Percentiles rank a stretch among this genome's conserved stretches.
phyloP scores from a whole-genome alignment of 2,888 invertebrate genomes.

The Prenolepis imparis region DNA sequence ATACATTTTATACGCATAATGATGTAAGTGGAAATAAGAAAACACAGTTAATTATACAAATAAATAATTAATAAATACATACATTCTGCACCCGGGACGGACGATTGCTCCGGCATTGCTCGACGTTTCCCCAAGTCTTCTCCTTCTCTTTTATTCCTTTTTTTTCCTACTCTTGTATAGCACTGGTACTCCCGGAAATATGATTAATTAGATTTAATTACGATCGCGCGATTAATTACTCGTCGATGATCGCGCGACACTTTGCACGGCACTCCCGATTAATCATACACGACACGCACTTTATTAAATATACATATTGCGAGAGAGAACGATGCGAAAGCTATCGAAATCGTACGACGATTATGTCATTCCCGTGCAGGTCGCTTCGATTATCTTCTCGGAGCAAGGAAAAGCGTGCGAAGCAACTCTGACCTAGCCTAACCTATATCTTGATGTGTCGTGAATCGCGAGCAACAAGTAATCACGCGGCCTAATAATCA shows the following conservation, averaged over 20 bases:
- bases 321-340: neutral
- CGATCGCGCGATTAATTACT: too few species aligned
- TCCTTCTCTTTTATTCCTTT: neutral
- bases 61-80: too few species aligned
- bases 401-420: neutral
- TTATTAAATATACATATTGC: neutral
- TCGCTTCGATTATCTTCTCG: neutral
- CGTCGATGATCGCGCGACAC: neutral
- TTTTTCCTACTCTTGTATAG: neutral
- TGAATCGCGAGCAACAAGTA: neutral
- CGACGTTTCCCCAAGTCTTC: neutral
- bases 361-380: neutral
- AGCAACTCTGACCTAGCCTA: too few species aligned
- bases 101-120: neutral
- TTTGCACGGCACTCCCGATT: constrained; percentile 1
- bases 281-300: neutral
- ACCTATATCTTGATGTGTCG: neutral
- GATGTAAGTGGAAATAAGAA: too few species aligned
- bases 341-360: neutral
- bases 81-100: too few species aligned
- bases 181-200: neutral
- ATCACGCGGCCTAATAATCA: neutral
- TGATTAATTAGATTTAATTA: neutral
- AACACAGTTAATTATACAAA: too few species aligned
- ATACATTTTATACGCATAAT: too few species aligned